Evolutionary conservation across 2,888 invertebrate species (phyloP).

Genomic region (Pyrgus malvae): DNA sequence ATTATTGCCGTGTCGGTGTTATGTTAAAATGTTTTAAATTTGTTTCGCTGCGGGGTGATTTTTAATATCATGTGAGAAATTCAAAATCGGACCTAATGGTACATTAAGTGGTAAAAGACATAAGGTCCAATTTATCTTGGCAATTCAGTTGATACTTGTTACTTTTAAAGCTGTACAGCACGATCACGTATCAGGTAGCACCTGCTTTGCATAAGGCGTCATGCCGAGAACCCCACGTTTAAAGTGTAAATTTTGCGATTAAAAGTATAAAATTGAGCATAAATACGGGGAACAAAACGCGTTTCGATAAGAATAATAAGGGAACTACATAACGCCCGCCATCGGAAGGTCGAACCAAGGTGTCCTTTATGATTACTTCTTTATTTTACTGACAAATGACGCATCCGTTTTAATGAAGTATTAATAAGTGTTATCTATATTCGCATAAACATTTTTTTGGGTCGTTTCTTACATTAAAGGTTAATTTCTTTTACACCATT

Average conservation of each 20-base stretch:
- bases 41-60: constrained; percentile 27
- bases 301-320: constrained; percentile 63
- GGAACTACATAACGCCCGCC: constrained; percentile 48
- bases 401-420: too few relatives aligned
- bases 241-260: constrained; percentile 78
- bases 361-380: constrained; percentile 44
- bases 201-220: constrained; percentile 81
- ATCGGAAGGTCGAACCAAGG: constrained; percentile 58
- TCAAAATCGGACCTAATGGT: constrained; percentile 9
- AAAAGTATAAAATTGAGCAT: constrained; percentile 71
- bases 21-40: constrained; percentile 30
- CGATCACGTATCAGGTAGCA: constrained; percentile 76
- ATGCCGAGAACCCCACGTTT: constrained; percentile 71
- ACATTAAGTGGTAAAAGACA: not conserved
- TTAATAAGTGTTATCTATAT: too few relatives aligned
- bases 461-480: too few relatives aligned
- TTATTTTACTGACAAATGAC: not conserved
- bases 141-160: constrained; percentile 41
- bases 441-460: too few relatives aligned
- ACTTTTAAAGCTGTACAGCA: constrained; percentile 47
- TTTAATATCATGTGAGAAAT: not conserved
- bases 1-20: constrained; percentile 30
- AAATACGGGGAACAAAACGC: constrained; percentile 59
- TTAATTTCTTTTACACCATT: not conserved
- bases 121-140: constrained; percentile 44